phyloP scores from a whole-genome alignment of 2,113 vertebrate species.

The Rhynchomys soricoides region DNA sequence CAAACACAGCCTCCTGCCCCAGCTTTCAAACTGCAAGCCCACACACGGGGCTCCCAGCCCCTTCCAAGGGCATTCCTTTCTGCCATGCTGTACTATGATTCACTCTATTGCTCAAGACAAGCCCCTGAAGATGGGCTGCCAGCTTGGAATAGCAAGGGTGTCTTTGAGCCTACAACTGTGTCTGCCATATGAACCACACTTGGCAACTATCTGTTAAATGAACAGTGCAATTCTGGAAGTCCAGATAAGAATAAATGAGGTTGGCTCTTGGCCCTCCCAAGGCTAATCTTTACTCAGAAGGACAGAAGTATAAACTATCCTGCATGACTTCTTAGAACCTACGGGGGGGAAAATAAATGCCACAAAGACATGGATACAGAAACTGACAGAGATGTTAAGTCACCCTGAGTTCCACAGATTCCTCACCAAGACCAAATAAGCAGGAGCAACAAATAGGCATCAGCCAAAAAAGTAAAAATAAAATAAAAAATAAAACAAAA shows the following conservation, averaged over 20 bases:
- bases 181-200: background rate
- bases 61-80: background rate
- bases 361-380: background rate
- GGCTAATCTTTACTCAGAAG: background rate
- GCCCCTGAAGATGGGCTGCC: background rate
- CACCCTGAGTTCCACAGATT: background rate
- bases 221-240: background rate
- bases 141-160: background rate
- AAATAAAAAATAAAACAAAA: background rate
- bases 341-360: background rate
- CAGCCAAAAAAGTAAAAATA: background rate
- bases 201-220: background rate
- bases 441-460: background rate
- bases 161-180: background rate
- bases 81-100: background rate
- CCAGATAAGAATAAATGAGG: background rate
- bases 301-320: background rate
- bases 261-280: background rate
- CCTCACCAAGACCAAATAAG: background rate
- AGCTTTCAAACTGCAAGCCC: background rate
- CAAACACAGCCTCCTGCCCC: background rate
- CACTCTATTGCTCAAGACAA: background rate
- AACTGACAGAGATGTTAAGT: background rate
- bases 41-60: background rate
- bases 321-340: background rate